A percentile compares a stretch with the other conserved stretches of the same genome.
phyloP scores from a whole-genome alignment of 92 coral and sea anemone species.

The Blastomussa wellsi region DNA sequence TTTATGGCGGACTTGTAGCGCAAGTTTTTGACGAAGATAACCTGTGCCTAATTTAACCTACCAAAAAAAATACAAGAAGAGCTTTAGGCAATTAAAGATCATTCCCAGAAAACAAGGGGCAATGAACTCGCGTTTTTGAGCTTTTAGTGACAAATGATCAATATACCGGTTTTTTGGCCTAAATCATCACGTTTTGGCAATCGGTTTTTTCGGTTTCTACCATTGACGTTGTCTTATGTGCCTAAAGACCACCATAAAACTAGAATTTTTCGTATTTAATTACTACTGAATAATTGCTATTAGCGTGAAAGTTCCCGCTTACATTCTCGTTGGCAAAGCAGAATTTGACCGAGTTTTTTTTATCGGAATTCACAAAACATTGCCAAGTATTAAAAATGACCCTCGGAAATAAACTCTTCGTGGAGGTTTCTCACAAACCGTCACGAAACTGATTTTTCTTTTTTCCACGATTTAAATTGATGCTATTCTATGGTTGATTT shows the following conservation, averaged over 20 bases:
- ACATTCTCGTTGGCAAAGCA: neutral
- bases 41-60: neutral
- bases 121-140: neutral
- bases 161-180: too few relatives aligned
- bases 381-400: neutral
- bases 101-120: neutral
- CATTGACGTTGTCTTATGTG: neutral
- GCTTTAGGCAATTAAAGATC: neutral
- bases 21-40: neutral
- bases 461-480: neutral
- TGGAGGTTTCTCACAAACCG: neutral
- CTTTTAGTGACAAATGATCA: neutral
- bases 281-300: neutral
- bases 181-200: too few relatives aligned
- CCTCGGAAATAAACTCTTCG: neutral
- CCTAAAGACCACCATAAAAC: neutral
- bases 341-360: neutral
- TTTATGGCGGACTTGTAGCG: neutral
- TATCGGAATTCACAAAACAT: neutral
- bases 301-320: too few relatives aligned
- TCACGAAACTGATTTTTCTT: slow-evolving; percentile 1
- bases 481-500: neutral
- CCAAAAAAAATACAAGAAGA: neutral
- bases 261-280: neutral
- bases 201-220: too few relatives aligned